Evolutionary conservation across 2,888 invertebrate genomes (phyloP).

Genomic region (Epistrophe grossulariae): DNA sequence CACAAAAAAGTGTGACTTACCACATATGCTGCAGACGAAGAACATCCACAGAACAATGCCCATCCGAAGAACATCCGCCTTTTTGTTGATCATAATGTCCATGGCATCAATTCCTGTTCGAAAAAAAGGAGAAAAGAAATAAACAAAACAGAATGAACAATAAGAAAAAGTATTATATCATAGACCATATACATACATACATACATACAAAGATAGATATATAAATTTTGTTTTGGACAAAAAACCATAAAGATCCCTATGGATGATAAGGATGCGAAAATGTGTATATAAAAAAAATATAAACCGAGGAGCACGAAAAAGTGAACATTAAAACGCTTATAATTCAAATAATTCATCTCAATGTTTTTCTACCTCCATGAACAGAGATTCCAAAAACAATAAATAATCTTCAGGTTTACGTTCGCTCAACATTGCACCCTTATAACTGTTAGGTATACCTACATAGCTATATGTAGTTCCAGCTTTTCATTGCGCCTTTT

Average conservation of each 20-base stretch:
- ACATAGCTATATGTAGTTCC: slow-evolving; percentile 20
- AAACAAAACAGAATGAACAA: slow-evolving; percentile 50
- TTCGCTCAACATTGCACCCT: slow-evolving; percentile 70
- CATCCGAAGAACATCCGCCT: slow-evolving; percentile 73
- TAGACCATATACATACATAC: neutral
- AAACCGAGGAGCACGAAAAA: slow-evolving; percentile 32
- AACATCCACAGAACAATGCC: slow-evolving; percentile 71
- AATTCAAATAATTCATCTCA: slow-evolving; percentile 75
- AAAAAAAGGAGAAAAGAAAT: slow-evolving; percentile 30
- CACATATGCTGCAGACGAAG: slow-evolving; percentile 71
- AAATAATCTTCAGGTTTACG: slow-evolving; percentile 75
- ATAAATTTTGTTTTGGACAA: slow-evolving; percentile 33
- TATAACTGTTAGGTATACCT: slow-evolving; percentile 38
- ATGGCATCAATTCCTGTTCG: slow-evolving; percentile 75
- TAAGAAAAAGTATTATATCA: slow-evolving; percentile 30
- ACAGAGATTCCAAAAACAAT: slow-evolving; percentile 70
- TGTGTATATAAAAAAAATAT: slow-evolving; percentile 2
- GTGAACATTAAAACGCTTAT: slow-evolving; percentile 74
- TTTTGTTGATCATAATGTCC: slow-evolving; percentile 75
- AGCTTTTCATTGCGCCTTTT: slow-evolving; percentile 22
- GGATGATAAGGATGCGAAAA: slow-evolving; percentile 35
- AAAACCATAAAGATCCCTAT: slow-evolving; percentile 28
- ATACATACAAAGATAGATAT: neutral
- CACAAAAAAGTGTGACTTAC: slow-evolving; percentile 64
- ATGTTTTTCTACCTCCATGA: slow-evolving; percentile 68